Base-by-base conservation (phyloP, 1,140 invertebrate species). In the Maconellicoccus hirsutus region DNA sequence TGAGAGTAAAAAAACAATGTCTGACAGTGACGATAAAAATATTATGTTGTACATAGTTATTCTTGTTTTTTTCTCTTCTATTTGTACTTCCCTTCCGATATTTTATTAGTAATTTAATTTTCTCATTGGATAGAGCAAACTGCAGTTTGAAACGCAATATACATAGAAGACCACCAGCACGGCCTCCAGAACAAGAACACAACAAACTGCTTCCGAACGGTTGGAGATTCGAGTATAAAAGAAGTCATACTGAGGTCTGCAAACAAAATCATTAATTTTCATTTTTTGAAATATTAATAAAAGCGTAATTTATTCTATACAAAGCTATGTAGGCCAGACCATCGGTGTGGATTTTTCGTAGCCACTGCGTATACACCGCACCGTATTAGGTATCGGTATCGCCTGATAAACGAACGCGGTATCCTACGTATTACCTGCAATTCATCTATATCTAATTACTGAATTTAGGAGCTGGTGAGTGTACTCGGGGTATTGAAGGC, bases 1-100 rank as follows among this genome's bases (percentile, higher is more conserved):
- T n/a, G n/a, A n/a, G n/a, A n/a, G n/a, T 10, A 61, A 61, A 61
- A 61, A 61, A 61, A 61, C 59, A 61, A 61, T 61, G 59, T 61
- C 7, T 61, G 59, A 61, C 59, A 61, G 59, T 19, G n/a, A 61
- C 21, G 59, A 61, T 61, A 61, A 61, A 61, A 61, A 61, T 61
- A 61, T 19, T n/a, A n/a, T n/a, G n/a, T n/a, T n/a, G n/a, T n/a
- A n/a, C n/a, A n/a, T n/a, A n/a, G n/a, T 10, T 61, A 22, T 61
- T 61, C 59, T 61, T 19, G 59, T 19, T 61, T n/a, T n/a, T n/a
- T n/a, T n/a, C n/a, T n/a, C n/a, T n/a, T n/a, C n/a, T n/a, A n/a
- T n/a, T n/a, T n/a, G n/a, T n/a, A n/a, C n/a, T n/a, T n/a, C n/a
- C n/a, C n/a, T n/a, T n/a, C n/a, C n/a, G n/a, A n/a, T n/a, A n/a